phyloP scores from a whole-genome alignment of 2,113 vertebrate species.

The Mustela nigripes region DNA sequence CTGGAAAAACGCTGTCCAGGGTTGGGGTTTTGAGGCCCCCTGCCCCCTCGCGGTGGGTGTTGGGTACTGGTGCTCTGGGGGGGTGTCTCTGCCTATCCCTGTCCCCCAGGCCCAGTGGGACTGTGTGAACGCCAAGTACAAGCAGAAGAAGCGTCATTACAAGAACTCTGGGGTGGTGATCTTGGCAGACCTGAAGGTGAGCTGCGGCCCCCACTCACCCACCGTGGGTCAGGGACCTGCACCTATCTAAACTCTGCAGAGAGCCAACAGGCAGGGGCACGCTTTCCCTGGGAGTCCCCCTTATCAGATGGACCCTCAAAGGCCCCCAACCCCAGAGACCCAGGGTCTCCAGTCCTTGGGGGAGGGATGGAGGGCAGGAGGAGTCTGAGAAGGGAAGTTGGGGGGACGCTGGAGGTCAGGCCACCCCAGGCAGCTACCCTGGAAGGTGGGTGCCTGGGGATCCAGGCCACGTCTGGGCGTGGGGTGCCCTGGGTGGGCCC shows the following conservation, averaged over 20 bases:
- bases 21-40: neutral
- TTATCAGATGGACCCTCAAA: neutral
- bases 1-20: neutral
- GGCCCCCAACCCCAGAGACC: neutral
- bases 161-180: constrained; percentile 96
- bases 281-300: neutral
- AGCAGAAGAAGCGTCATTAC: constrained; percentile 95
- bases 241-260: neutral
- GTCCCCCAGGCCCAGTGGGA: constrained; percentile 92
- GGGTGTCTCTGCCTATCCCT: neutral
- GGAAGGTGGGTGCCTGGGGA: neutral
- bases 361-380: accelerated
- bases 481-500: neutral
- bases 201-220: neutral
- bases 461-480: accelerated
- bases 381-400: accelerated
- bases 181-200: constrained; percentile 95
- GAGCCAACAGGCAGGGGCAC: neutral
- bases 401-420: neutral
- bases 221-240: accelerated
- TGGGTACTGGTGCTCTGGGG: neutral
- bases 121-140: constrained; percentile 97
- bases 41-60: neutral
- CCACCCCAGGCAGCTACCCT: neutral
- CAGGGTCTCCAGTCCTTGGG: accelerated